These are phyloP conservation scores for Aleiodes leptofemur DNA, from an alignment of 2,888 invertebrate genomes.

Conservation along the genomic window DNA sequence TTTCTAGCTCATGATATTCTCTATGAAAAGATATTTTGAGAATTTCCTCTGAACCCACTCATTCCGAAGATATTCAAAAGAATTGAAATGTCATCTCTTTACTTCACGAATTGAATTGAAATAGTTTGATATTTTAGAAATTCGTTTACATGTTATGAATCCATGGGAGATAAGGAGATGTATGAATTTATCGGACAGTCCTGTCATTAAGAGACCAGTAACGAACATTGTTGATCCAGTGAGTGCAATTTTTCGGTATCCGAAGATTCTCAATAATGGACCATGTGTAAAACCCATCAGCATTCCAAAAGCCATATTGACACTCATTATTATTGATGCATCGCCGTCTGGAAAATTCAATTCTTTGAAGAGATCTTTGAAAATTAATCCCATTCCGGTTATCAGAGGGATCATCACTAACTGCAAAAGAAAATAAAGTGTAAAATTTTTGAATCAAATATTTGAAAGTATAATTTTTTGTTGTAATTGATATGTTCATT, in stretches of 20 bases:
- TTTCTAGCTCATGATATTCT: too few species aligned
- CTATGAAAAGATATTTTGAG: too few species aligned
- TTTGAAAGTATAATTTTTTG: not conserved
- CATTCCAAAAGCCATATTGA: constrained; percentile 84
- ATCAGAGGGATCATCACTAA: constrained; percentile 78
- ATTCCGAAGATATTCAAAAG: not conserved
- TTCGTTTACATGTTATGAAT: constrained; percentile 80
- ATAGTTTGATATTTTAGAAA: constrained; percentile 14
- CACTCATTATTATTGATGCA: constrained; percentile 80
- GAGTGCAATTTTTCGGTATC: constrained; percentile 82
- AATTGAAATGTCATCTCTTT: not conserved
- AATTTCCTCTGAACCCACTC: too few species aligned
- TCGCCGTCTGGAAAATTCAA: constrained; percentile 80
- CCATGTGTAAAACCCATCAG: constrained; percentile 81
- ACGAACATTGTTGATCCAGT: constrained; percentile 78
- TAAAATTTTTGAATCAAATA: constrained; percentile 8
- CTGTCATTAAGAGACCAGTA: constrained; percentile 79
- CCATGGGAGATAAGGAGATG: constrained; percentile 82
- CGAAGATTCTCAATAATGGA: constrained; percentile 79
- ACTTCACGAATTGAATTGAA: not conserved
- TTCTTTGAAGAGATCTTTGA: constrained; percentile 79
- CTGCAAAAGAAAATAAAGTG: constrained; percentile 62
- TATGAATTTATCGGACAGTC: constrained; percentile 78
- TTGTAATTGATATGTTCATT: too few species aligned
- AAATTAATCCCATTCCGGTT: constrained; percentile 82